phyloP scores from a whole-genome alignment of 2,797 vertebrate species.

The Rhinella marina region DNA sequence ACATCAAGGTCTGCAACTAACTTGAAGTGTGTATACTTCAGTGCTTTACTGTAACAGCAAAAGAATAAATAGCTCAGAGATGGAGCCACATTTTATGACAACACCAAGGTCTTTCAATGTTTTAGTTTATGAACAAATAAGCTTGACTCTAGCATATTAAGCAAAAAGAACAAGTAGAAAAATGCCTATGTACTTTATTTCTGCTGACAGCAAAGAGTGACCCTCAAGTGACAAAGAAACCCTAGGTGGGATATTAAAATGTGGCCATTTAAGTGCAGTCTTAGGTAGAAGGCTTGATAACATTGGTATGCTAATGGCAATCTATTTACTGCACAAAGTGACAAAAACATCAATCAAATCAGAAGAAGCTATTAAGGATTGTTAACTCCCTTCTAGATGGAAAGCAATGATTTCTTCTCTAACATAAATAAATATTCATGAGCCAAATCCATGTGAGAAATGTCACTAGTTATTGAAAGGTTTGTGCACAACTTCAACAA shows the following conservation, averaged over 20 bases:
- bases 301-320: conserved; percentile 80
- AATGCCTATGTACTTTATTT: conserved; percentile 61
- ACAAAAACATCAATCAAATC: conserved; percentile 86
- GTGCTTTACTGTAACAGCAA: conserved; percentile 51
- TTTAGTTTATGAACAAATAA: conserved; percentile 59
- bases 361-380: conserved; percentile 82
- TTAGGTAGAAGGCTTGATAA: conserved; percentile 76
- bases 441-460: conserved; percentile 74
- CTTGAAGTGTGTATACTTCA: conserved; percentile 55
- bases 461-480: conserved; percentile 71
- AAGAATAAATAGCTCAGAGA: conserved; percentile 51
- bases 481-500: conserved; percentile 62
- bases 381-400: conserved; percentile 83
- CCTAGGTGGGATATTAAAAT: conserved; percentile 75
- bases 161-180: conserved; percentile 50
- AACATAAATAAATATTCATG: conserved; percentile 84
- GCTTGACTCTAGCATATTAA: conserved; percentile 52
- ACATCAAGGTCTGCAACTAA: conserved; percentile 59
- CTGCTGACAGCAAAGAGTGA: conserved; percentile 53
- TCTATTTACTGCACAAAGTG: conserved; percentile 82
- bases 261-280: conserved; percentile 76
- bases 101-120: conserved; percentile 55
- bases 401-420: conserved; percentile 80
- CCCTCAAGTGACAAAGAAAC: conserved; percentile 72
- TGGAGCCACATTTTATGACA: conserved; percentile 55